A percentile compares a stretch with the other conserved stretches of the same genome.
These are phyloP conservation scores for Craseonycteris thonglongyai DNA, from an alignment of 2,113 vertebrate species.

Conservation along the genomic window DNA sequence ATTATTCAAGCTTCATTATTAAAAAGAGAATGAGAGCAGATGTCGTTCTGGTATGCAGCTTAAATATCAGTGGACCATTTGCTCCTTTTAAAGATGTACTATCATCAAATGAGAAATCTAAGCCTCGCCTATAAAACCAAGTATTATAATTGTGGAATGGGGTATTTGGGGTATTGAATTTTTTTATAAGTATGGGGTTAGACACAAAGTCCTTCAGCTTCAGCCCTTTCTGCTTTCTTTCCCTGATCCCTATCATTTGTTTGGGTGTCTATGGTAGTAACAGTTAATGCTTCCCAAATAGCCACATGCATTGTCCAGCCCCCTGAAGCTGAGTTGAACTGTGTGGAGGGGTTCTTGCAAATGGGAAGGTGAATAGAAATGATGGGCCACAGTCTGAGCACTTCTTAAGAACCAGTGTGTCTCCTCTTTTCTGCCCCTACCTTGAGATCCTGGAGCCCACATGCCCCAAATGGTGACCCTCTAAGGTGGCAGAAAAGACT, in stretches of 20 bases:
- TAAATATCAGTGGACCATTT: background rate
- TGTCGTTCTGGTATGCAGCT: background rate
- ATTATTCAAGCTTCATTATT: background rate
- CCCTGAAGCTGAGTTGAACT: background rate
- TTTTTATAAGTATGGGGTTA: background rate
- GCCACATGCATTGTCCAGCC: background rate
- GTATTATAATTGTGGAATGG: background rate
- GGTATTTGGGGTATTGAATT: background rate
- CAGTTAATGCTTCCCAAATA: background rate
- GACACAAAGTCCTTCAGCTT: background rate
- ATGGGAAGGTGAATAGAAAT: background rate
- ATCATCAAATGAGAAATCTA: background rate
- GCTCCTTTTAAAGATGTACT: background rate
- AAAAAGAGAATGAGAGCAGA: background rate
- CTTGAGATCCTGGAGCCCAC: background rate
- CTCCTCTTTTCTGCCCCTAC: background rate
- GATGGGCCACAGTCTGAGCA: background rate
- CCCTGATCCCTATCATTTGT: background rate
- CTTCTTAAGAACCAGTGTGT: background rate
- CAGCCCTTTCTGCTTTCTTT: background rate
- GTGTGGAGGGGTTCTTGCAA: background rate
- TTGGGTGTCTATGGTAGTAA: background rate
- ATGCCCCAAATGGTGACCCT: background rate
- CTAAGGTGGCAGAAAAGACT: background rate
- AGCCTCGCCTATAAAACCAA: background rate